Evolutionary conservation across 2,113 vertebrate genomes (phyloP).

Genomic region (Menidia beryllina): DNA sequence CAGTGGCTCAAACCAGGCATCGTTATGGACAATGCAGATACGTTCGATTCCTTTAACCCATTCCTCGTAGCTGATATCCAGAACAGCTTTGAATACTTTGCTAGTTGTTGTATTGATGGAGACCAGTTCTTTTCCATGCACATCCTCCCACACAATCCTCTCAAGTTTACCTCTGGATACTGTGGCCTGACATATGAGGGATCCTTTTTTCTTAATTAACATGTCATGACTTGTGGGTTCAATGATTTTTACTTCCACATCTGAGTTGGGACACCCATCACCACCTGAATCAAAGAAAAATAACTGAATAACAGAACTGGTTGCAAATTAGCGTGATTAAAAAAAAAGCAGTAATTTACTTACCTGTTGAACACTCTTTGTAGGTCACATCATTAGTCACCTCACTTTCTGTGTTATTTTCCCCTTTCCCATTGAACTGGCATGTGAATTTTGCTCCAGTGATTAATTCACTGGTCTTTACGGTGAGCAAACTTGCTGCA

Average conservation of each 20-base stretch:
- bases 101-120: too few relatives aligned
- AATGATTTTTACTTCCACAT: neutral
- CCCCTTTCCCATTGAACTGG: constrained; percentile 32
- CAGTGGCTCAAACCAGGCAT: fast-evolving
- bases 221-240: constrained; percentile 21
- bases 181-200: constrained; percentile 3
- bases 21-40: constrained; percentile 42
- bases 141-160: constrained; percentile 14
- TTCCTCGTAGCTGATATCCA: constrained; percentile 52
- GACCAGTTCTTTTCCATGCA: fast-evolving
- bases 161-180: fast-evolving
- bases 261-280: fast-evolving
- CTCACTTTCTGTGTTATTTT: fast-evolving
- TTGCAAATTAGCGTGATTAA: neutral
- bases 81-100: too few relatives aligned
- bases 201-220: neutral
- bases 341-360: constrained; percentile 20
- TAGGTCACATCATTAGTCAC: fast-evolving
- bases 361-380: fast-evolving
- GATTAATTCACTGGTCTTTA: fast-evolving
- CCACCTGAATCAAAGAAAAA: fast-evolving
- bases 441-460: neutral
- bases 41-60: constrained; percentile 57
- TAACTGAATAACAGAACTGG: neutral
- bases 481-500: constrained; percentile 61